These are phyloP conservation scores for Amblyornis subalaris DNA, from an alignment of 2,113 vertebrate species.

Conservation along the genomic window DNA sequence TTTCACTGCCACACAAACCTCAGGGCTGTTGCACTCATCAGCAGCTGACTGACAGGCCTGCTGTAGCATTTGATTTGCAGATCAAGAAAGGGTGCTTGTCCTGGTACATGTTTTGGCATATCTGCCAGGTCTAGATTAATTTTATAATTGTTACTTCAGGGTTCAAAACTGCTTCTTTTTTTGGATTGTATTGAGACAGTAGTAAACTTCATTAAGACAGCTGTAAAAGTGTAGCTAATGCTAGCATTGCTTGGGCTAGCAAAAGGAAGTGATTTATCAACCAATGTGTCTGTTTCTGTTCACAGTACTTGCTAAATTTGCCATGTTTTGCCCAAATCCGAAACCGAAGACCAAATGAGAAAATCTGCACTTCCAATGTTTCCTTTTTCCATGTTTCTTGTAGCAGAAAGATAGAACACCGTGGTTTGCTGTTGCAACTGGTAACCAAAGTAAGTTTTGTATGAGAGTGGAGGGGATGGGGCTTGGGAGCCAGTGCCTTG, in stretches of 20 bases:
- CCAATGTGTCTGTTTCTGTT: not conserved
- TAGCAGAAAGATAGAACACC: not conserved
- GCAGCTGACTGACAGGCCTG: not conserved
- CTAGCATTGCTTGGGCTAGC: accelerated
- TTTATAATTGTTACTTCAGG: not conserved
- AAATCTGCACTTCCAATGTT: not conserved
- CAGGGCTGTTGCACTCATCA: not conserved
- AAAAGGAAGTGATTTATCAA: not conserved
- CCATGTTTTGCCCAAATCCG: not conserved
- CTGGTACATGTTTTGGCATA: not conserved
- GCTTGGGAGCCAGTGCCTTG: not conserved
- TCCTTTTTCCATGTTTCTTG: not conserved
- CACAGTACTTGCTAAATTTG: not conserved
- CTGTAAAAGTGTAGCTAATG: not conserved
- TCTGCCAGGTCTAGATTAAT: not conserved
- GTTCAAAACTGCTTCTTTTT: not conserved
- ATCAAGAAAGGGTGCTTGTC: not conserved
- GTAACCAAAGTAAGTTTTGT: not conserved
- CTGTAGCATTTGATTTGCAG: not conserved
- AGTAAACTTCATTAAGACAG: not conserved
- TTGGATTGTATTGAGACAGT: not conserved
- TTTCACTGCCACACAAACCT: not conserved
- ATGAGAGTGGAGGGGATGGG: not conserved
- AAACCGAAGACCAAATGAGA: not conserved
- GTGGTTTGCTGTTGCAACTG: not conserved